phyloP scores from a whole-genome alignment of 1,140 invertebrate species.

The Aphaenogaster floridana region DNA sequence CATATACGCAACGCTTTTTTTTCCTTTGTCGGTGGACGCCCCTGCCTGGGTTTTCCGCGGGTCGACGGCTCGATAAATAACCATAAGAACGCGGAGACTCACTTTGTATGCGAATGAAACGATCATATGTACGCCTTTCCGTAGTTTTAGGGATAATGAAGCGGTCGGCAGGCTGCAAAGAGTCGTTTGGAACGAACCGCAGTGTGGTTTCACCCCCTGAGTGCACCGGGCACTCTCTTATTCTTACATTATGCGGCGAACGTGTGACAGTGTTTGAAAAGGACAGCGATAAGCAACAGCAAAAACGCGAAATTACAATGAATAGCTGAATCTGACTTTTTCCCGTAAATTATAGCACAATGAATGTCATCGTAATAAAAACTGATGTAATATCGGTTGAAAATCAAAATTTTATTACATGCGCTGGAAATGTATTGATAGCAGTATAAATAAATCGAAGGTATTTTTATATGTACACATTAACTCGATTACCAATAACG shows the following conservation, averaged over 20 bases:
- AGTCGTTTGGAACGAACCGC: conserved; percentile 54
- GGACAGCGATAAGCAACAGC: not conserved
- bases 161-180: conserved; percentile 66
- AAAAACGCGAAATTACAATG: conserved; percentile 9
- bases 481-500: conserved; percentile 32
- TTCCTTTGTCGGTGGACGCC: conserved; percentile 73
- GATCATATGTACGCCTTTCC: conserved; percentile 77
- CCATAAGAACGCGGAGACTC: conserved; percentile 80
- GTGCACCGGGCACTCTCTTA: conserved; percentile 18
- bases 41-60: conserved; percentile 68
- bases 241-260: conserved; percentile 50
- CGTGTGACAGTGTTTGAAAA: not conserved
- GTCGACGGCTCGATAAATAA: conserved; percentile 80
- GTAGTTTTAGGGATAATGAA: conserved; percentile 73
- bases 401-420: conserved; percentile 42
- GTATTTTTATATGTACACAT: conserved; percentile 42
- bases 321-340: not conserved
- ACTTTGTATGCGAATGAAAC: conserved; percentile 79
- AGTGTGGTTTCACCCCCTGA: conserved; percentile 35
- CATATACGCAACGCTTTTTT: conserved; percentile 72
- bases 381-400: conserved; percentile 11
- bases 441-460: conserved; percentile 29
- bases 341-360: conserved; percentile 15
- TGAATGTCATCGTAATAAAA: conserved; percentile 40
- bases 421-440: conserved; percentile 25